These are phyloP conservation scores for Pogonocichla stellata DNA, from an alignment of 2,113 vertebrate species.

Conservation along the genomic window DNA sequence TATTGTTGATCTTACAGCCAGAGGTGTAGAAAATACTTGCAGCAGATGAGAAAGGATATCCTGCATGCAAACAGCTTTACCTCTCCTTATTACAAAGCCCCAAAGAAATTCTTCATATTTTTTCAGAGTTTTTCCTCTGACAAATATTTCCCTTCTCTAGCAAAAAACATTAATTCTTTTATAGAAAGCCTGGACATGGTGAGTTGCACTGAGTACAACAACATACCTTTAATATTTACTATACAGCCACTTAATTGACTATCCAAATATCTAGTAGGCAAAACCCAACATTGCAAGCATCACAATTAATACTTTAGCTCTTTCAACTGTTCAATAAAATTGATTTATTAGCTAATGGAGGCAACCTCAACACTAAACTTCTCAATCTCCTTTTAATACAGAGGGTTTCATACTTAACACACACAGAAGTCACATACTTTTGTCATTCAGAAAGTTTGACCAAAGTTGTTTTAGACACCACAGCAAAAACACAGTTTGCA, in stretches of 20 bases:
- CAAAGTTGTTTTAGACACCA: not conserved
- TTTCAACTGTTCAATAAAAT: rapidly evolving
- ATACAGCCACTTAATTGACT: not conserved
- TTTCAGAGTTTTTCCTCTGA: not conserved
- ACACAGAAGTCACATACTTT: rapidly evolving
- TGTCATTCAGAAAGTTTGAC: not conserved
- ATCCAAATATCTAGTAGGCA: not conserved
- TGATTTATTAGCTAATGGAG: not conserved
- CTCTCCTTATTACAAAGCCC: not conserved
- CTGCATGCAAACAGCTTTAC: not conserved
- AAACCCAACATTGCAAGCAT: not conserved
- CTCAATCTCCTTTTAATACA: not conserved
- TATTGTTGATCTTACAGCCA: not conserved
- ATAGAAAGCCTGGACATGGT: not conserved
- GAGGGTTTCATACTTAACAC: rapidly evolving
- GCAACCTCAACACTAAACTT: not conserved
- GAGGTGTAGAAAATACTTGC: not conserved
- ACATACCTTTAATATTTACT: not conserved
- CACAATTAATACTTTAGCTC: not conserved
- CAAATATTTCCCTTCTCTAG: not conserved
- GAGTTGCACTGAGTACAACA: not conserved
- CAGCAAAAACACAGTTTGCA: not conserved
- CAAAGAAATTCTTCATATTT: not conserved
- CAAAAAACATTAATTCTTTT: not conserved
- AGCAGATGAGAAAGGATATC: not conserved